Evolutionary conservation across 1,140 invertebrate genomes (phyloP), one percentile per base, ranked within the genome.

Genomic region (Lithobius niger): DNA sequence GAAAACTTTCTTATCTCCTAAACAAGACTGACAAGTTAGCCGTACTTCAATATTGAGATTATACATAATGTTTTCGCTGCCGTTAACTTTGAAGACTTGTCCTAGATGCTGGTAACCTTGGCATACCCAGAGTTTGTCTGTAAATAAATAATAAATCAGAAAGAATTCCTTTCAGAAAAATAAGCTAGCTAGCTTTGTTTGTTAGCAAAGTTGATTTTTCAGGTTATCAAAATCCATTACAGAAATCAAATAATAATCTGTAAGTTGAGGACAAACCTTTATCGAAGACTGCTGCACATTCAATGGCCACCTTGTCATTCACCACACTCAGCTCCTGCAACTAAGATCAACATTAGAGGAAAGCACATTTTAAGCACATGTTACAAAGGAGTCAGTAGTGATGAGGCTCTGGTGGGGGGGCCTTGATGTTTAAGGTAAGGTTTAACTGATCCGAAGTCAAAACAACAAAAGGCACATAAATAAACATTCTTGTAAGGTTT

Each of bases 81-180:
- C 64, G 13, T 68, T 67, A 15, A 71, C 67, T 55, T 65, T 59
- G 56, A 65, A 67, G 25, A 70, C 57, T 60, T 69, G 65, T 44
- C 63, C 61, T 56, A 62, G 47, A 60, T 63, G 65, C 61, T 74
- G 64, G 58, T 72, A 60, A 43, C 69, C 67, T 61, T 75, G 67
- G 60, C 71, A 72, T 55, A 74, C 51, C 74, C 71, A 67, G n/a
- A 69, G 60, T 58, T 73, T 64, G 56, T 71, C 70, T 72, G 53
- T 31, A 49, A 50, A 10, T 10, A 47, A 19, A 15, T 15, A 10
- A 47, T 10, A 40, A 40, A 47, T 49, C 40, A 44, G 22, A 59
- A 27, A 42, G 2, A 28, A 55, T 18, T 27, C 28, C 51, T 26
- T n/a, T 27, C 15, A 22, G 21, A 51, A 25, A 13, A 42, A 25